Evolutionary conservation across 1,140 invertebrate genomes (phyloP).

Genomic region (Orchestia grillus): DNA sequence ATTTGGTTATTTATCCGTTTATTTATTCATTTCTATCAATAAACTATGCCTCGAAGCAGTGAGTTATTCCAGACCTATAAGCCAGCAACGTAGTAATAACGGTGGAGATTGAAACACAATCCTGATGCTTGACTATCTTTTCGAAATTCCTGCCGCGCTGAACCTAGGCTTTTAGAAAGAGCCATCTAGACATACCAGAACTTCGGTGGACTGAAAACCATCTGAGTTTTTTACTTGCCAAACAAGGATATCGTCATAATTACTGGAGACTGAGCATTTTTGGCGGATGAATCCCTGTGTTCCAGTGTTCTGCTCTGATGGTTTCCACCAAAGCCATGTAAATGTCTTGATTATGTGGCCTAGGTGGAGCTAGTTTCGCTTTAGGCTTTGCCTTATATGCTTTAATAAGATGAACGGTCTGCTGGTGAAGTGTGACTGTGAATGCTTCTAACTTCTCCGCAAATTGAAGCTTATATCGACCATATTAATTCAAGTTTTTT

Average conservation of each 20-base stretch:
- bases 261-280: background rate
- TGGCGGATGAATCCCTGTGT: background rate
- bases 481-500: background rate
- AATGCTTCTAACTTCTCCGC: background rate
- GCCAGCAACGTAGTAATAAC: too few relatives aligned
- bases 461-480: background rate
- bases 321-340: conserved; percentile 1
- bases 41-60: too few relatives aligned
- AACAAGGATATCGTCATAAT: conserved; percentile 1
- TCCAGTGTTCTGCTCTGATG: conserved; percentile 9
- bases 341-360: conserved; percentile 5
- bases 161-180: background rate
- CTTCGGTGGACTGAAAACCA: background rate
- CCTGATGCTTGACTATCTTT: background rate
- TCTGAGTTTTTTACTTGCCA: background rate
- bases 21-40: too few relatives aligned
- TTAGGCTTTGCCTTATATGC: conserved; percentile 19
- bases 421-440: conserved; percentile 11
- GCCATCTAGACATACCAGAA: background rate
- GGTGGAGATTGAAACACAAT: too few relatives aligned
- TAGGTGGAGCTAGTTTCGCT: background rate
- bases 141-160: background rate
- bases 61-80: too few relatives aligned
- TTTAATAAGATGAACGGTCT: background rate
- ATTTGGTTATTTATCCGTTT: too few relatives aligned